Base-by-base conservation (phyloP, 35 echinoderm and acorn worm genomes). In the Lytechinus variegatus region DNA sequence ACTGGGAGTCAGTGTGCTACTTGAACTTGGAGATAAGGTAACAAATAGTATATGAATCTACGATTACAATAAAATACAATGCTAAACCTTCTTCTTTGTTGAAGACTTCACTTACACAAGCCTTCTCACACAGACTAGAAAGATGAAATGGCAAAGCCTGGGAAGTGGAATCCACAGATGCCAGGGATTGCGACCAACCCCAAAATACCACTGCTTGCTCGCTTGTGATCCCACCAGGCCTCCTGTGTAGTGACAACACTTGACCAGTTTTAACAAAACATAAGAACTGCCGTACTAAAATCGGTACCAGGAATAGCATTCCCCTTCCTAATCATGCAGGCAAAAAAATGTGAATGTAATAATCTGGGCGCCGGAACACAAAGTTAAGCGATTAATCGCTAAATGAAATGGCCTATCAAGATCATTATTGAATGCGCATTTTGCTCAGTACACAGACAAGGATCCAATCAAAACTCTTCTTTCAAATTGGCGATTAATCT, bases 141-240 rank as follows among this genome's bases (percentile, higher is more conserved):
- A 7, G n/a, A 79, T 79, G 66, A 79, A 79, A 79, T 79, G 14
- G 66, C 66, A 79, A 44, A 58, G 66, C 66, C 66, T 79, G 66
- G 66, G 66, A 79, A 79, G 21, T 79, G 66, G 8, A 79, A 79
- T 79, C 88, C 88, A 90, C 52, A 54, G 88, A 90, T 90, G 88
- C 88, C 88, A 90, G 11, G 52, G 88, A 90, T 90, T 90, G 88
- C 27, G 52, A 90, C 88, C 88, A 90, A 90, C 88, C 88, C 88
- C 88, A 90, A 90, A 90, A 90, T 90, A 90, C 88, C 88, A 90
- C 28, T 54, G 88, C 28, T 90, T 90, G 88, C 52, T 90, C 24
- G 29, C 56, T 9, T 58, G 56, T 58, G 56, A 29, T 54, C 88
- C 52, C 88, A 90, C 88, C 52, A 14, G 66, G 66, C 66, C 66